Evolutionary conservation across 2,113 vertebrate genomes (phyloP), one percentile per base, ranked within the genome.

Genomic region (Pituophis catenifer): DNA sequence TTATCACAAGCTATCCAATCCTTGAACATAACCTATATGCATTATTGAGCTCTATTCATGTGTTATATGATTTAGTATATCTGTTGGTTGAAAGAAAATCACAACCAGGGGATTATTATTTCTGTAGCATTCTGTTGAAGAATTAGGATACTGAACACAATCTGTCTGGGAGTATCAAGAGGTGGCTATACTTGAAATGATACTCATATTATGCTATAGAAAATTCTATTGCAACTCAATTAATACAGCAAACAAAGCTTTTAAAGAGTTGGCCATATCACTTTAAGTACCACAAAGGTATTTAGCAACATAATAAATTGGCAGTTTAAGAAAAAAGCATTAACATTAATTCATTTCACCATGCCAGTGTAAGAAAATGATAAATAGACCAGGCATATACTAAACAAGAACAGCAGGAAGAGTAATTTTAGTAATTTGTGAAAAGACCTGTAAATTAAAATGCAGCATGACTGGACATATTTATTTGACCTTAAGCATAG

Each of bases 91-190:
- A 53, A 86, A 44, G 57, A 90, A 58, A 21, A 65, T 65, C 12
- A 91, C 29, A 29, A 65, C 53, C 55, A 89, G 93, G 93, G 95
- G 92, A 89, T 92, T 75, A 90, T 91, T 95, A 86, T 91, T 95
- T 93, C 92, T 95, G 92, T 92, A 94, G 91, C 91, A 93, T 89
- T 96, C 95, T 95, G 96, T 90, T 94, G 94, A 92, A 90, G 92
- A 92, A 95, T 96, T 96, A 96, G 95, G 93, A n/a, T 26, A 85
- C 91, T 95, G 96, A 96, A 96, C 93, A 54, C 88, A 96, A 92
- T 96, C 96, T 96, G 95, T 85, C 95, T 94, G 93, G 33, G n/a
- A 95, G 89, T 89, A 93, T 59, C 91, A 93, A 65, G n/a, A 90
- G 17, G 50, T 53, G 90, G 8, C 3, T 3, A 3, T 65, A 44